Conservation (phyloP, 1,140 invertebrate genomes). For the Bombus picipes region DNA sequence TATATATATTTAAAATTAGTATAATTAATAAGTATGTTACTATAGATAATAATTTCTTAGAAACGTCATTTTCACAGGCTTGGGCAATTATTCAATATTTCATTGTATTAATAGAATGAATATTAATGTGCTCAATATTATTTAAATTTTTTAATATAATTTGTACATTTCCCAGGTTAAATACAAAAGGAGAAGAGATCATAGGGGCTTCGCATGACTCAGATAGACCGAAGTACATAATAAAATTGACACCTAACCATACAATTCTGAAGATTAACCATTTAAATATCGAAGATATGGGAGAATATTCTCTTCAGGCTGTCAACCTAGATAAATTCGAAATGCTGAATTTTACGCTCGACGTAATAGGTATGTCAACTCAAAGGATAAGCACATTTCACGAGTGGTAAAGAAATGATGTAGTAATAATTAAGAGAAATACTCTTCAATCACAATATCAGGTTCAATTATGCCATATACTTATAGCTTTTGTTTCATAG, state of each 20-base stretch:
- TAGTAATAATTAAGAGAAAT: no score
- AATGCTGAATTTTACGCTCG: slow-evolving; percentile 67
- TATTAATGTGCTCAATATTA: no score
- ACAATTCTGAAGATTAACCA: slow-evolving; percentile 63
- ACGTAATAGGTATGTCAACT: slow-evolving; percentile 63
- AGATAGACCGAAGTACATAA: slow-evolving; percentile 26
- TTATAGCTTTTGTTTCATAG: no score
- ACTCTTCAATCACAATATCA: no score
- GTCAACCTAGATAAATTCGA: slow-evolving; percentile 58
- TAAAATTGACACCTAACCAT: slow-evolving; percentile 31
- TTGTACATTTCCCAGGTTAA: slow-evolving; percentile 60
- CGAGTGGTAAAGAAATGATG: no score
- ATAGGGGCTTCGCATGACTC: slow-evolving; percentile 2
- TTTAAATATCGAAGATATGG: slow-evolving; percentile 65
- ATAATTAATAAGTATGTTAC: no score
- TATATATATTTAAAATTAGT: no score
- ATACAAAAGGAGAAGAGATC: slow-evolving; percentile 67
- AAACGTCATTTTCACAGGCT: no score
- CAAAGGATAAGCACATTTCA: neutral
- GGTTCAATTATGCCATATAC: no score
- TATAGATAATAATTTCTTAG: no score
- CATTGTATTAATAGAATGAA: no score
- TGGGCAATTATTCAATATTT: no score
- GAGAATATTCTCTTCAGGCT: slow-evolving; percentile 67
- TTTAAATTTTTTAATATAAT: slow-evolving; percentile 6